Evolutionary conservation across 2,113 vertebrate genomes (phyloP).

Genomic region (Silurus glanis): DNA sequence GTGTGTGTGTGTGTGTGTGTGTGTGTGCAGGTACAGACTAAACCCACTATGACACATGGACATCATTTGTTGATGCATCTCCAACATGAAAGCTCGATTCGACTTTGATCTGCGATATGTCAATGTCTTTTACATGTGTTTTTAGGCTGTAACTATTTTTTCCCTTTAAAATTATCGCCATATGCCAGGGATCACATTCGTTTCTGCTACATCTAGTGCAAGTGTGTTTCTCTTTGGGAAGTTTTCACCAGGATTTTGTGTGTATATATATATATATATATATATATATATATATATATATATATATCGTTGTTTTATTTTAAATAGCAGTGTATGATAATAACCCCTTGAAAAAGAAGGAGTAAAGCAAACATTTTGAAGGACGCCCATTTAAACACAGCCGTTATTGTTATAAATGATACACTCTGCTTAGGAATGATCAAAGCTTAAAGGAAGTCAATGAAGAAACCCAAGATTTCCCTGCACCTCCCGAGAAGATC

Average conservation of each 20-base stretch:
- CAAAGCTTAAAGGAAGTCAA: slow-evolving; percentile 23
- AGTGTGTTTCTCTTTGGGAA: background rate
- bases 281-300: no score
- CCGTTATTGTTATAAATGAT: slow-evolving; percentile 25
- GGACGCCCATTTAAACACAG: background rate
- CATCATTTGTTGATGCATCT: slow-evolving; percentile 37
- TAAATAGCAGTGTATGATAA: background rate
- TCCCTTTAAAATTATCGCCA: slow-evolving; percentile 41
- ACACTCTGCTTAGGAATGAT: slow-evolving; percentile 25
- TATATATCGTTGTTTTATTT: background rate
- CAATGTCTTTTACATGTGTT: slow-evolving; percentile 42
- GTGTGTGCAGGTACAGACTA: slow-evolving; percentile 8
- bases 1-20: slow-evolving; percentile 7
- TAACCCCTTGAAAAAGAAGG: background rate
- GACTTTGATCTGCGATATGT: slow-evolving; percentile 43
- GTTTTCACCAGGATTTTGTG: background rate
- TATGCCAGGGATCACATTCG: slow-evolving; percentile 28
- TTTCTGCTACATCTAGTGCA: slow-evolving; percentile 31
- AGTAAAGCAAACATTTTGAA: background rate
- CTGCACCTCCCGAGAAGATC: slow-evolving; percentile 14
- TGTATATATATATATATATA: no score
- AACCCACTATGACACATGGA: slow-evolving; percentile 31
- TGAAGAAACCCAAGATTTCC: slow-evolving; percentile 17
- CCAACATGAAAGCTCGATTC: slow-evolving; percentile 33
- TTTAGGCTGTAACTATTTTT: slow-evolving; percentile 35